These are phyloP conservation scores for Fragum fragum DNA, from an alignment of 2,888 invertebrate species.

Conservation along the genomic window DNA sequence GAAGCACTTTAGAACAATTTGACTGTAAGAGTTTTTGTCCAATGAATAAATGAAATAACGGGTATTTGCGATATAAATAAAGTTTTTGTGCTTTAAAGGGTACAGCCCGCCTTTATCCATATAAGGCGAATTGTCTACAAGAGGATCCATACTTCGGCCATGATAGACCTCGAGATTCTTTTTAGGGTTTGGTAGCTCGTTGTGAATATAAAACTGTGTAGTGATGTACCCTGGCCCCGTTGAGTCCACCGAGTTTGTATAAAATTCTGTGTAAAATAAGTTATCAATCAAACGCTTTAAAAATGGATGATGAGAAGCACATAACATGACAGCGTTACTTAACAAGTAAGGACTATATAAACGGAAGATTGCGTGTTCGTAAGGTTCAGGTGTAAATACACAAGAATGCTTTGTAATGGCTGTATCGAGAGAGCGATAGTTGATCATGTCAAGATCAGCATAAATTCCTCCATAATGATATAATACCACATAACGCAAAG, in stretches of 20 bases:
- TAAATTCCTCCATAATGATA: conserved; percentile 83
- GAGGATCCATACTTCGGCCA: neutral
- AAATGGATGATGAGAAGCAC: conserved; percentile 76
- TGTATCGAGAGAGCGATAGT: conserved; percentile 74
- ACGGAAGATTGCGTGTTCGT: conserved; percentile 75
- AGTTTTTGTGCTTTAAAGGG: neutral
- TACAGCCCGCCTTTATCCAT: conserved; percentile 32
- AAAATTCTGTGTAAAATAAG: conserved; percentile 16
- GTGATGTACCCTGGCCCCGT: conserved; percentile 32
- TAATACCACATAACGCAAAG: conserved; percentile 81
- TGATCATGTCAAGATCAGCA: conserved; percentile 82
- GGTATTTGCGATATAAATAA: conserved; percentile 39
- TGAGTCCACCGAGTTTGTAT: conserved; percentile 10
- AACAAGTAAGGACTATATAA: conserved; percentile 73
- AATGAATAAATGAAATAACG: conserved; percentile 30
- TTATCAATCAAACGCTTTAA: conserved; percentile 62
- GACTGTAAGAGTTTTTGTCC: neutral
- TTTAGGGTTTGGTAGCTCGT: conserved; percentile 1
- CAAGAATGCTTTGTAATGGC: conserved; percentile 71
- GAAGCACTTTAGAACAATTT: neutral
- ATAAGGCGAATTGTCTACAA: conserved; percentile 30
- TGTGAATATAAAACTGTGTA: conserved; percentile 27
- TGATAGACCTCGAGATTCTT: too few species aligned
- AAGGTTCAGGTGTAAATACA: conserved; percentile 78
- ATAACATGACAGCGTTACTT: conserved; percentile 79